Evolutionary conservation across 2,797 vertebrate genomes (phyloP).

Genomic region (Labeo calbasu): DNA sequence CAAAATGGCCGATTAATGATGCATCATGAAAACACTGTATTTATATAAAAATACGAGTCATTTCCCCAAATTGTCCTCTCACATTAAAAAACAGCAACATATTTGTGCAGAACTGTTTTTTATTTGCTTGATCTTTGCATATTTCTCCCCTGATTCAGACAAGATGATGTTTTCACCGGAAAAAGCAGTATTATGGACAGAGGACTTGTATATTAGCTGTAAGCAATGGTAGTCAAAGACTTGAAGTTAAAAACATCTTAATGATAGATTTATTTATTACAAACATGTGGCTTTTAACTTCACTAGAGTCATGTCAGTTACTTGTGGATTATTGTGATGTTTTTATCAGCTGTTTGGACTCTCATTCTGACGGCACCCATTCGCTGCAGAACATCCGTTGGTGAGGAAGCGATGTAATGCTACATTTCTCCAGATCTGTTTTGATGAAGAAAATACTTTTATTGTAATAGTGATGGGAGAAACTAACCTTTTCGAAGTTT

Average conservation of each 20-base stretch:
- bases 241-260: background rate
- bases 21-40: too few species aligned
- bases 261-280: background rate
- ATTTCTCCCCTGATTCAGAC: background rate
- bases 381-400: too few species aligned
- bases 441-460: too few species aligned
- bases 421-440: too few species aligned
- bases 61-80: too few species aligned
- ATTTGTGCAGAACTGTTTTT: background rate
- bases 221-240: too few species aligned
- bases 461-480: too few species aligned
- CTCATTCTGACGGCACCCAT: background rate
- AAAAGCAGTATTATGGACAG: background rate
- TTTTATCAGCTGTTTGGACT: background rate
- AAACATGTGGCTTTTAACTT: background rate
- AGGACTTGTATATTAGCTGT: background rate
- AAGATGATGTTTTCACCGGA: background rate
- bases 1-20: too few species aligned
- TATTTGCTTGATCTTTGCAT: background rate
- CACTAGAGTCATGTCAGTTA: background rate
- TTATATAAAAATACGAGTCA: too few species aligned
- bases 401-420: too few species aligned
- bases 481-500: too few species aligned
- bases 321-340: background rate
- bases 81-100: background rate